Evolutionary conservation across 2,797 vertebrate species (phyloP), one percentile per base, ranked within the genome.

Genomic region (Hyperoplus immaculatus): DNA sequence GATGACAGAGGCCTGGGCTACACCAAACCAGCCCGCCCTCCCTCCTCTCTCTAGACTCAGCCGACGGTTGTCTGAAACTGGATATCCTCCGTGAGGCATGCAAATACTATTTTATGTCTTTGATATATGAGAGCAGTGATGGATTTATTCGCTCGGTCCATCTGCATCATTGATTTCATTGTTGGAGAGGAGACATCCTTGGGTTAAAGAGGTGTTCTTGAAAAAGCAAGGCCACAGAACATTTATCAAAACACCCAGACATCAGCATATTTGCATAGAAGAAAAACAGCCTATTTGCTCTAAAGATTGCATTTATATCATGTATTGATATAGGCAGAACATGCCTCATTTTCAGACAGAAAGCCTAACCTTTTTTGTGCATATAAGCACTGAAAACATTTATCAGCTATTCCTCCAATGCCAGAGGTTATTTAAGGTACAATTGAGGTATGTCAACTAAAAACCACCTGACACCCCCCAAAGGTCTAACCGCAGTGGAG

Each of bases 81-180:
- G 85, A 93, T 89, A 87, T 69, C 69, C 73, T 75, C 65, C 36
- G 60, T 79, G 80, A 77, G 81, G 78, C 71, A 58, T 71, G 74
- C 78, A 77, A 83, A 88, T 61, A 51, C 59, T 53, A 3, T 42
- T 59, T 55, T 55, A 53, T 72, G 72, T 77, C 88, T 94, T 91
- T 94, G 89, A 95, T 91, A 90, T 84, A 49, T 78, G 88, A 94
- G 80, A 86, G 70, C 38, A 29, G 57, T 54, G 69, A 89, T 81
- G 69, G 75, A 29, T 29, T 29, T 29, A 91, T 90, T 76, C 58
- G 82, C 29, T 43, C 61, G 81, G 77, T 77, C 42, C 14, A 74
- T 84, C 45, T 61, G 68, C 70, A 64, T 73, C 74, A 80, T 53
- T 72, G 69, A 87, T 80, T 77, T 38, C 21, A 18, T n/a, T 67